Conservation (phyloP, 2,797 vertebrate species). For the Gadopsis marmoratus region DNA sequence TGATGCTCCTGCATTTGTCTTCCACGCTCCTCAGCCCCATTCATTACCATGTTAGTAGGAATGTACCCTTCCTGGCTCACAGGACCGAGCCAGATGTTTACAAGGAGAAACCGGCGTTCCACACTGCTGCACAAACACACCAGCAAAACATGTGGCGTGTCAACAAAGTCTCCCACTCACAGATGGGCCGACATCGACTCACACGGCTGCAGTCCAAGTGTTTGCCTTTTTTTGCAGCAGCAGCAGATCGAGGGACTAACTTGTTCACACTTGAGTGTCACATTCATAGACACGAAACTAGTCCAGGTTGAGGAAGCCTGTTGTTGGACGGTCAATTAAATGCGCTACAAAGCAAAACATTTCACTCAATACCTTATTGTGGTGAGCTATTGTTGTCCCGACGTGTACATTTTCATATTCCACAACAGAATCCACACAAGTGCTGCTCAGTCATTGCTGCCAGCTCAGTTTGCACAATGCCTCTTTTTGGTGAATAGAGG, state of each 20-base stretch:
- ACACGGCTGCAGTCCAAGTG: conserved; percentile 12
- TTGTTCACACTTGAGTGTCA: conserved; percentile 1
- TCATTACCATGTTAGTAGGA: conserved; percentile 41
- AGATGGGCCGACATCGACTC: conserved; percentile 30
- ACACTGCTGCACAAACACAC: conserved; percentile 34
- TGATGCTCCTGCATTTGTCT: conserved; percentile 11
- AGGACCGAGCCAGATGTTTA: conserved; percentile 52
- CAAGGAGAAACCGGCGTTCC: conserved; percentile 26
- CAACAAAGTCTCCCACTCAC: conserved; percentile 43
- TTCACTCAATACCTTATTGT: conserved; percentile 2
- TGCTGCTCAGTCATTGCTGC: conserved; percentile 50
- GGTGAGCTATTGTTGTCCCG: conserved; percentile 30
- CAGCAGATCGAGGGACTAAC: background rate
- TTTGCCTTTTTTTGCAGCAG: conserved; percentile 32
- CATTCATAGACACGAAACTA: background rate
- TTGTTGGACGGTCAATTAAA: conserved; percentile 4
- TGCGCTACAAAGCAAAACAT: background rate
- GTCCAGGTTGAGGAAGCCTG: background rate
- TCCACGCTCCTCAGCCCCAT: conserved; percentile 23
- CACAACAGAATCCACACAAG: conserved; percentile 27
- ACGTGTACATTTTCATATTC: conserved; percentile 41
- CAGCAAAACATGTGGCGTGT: conserved; percentile 50
- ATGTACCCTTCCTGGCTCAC: conserved; percentile 18
- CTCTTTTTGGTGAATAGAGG: conserved; percentile 53
- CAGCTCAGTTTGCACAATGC: conserved; percentile 60